Evolutionary conservation across 2,888 invertebrate species (phyloP).

Genomic region (Brachyptera risi): DNA sequence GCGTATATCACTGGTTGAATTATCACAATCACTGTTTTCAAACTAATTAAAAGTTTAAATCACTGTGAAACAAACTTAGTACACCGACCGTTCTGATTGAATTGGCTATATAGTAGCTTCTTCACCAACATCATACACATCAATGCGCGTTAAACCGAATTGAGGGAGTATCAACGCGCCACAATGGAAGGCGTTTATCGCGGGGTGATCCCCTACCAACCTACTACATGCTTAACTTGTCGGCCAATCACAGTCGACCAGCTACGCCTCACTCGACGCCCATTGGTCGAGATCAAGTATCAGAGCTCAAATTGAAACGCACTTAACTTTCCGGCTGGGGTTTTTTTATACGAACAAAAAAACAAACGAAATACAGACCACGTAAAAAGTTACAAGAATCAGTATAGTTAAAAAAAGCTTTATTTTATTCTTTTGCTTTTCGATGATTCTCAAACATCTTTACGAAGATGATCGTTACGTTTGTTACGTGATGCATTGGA

Average conservation of each 20-base stretch:
- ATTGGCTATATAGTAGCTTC: too few species aligned
- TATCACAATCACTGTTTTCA: too few species aligned
- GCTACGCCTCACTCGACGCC: constrained; percentile 27
- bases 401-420: too few species aligned
- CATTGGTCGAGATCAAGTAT: constrained; percentile 27
- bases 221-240: background rate
- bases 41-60: too few species aligned
- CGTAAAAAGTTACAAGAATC: constrained; percentile 15
- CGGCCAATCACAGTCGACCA: constrained; percentile 25
- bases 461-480: too few species aligned
- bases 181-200: background rate
- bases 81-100: too few species aligned
- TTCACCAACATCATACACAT: background rate
- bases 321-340: constrained; percentile 31
- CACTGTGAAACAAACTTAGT: too few species aligned
- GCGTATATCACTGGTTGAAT: too few species aligned
- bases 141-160: background rate
- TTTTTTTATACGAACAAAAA: too few species aligned
- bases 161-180: constrained; percentile 7
- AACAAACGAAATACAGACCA: constrained; percentile 19
- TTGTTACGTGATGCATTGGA: too few species aligned
- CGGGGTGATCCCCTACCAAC: background rate
- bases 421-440: too few species aligned
- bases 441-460: too few species aligned
- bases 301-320: constrained; percentile 33